Conservation (phyloP, 2,888 invertebrate species). For the Drepanosiphum platanoidis region DNA sequence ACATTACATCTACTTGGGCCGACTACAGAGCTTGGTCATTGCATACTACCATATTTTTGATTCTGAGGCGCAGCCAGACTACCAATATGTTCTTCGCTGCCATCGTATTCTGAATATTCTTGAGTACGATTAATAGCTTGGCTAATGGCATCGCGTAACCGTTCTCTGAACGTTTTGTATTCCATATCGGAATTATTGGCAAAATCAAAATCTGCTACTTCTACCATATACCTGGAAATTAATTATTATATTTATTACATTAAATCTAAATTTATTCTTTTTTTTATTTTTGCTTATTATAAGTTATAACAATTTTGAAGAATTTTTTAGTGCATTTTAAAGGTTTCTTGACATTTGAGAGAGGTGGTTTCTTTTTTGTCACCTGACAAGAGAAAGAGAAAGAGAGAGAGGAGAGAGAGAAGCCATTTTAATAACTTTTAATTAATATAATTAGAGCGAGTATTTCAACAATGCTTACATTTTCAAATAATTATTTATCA, state of each 20-base stretch:
- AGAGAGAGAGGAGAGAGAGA: too few relatives aligned
- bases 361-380: too few relatives aligned
- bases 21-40: constrained; percentile 63
- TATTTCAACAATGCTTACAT: too few relatives aligned
- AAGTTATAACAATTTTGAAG: too few relatives aligned
- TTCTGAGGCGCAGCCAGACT: constrained; percentile 59
- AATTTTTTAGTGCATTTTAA: too few relatives aligned
- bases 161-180: constrained; percentile 86
- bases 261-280: too few relatives aligned
- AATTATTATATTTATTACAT: not conserved
- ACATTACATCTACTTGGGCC: constrained; percentile 51
- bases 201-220: constrained; percentile 84
- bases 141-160: constrained; percentile 80
- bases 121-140: constrained; percentile 69
- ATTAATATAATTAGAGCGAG: too few relatives aligned
- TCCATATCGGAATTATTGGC: constrained; percentile 79
- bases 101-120: constrained; percentile 65
- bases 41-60: constrained; percentile 66
- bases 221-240: constrained; percentile 61
- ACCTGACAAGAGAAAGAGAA: too few relatives aligned
- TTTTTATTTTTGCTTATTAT: too few relatives aligned
- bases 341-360: too few relatives aligned
- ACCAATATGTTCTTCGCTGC: constrained; percentile 57
- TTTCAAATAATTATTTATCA: too few relatives aligned
- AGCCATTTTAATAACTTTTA: too few relatives aligned